A percentile compares a stretch with the other conserved stretches of the same genome.
Conservation (phyloP, 2,797 vertebrate species). For the Rhincodon typus region DNA sequence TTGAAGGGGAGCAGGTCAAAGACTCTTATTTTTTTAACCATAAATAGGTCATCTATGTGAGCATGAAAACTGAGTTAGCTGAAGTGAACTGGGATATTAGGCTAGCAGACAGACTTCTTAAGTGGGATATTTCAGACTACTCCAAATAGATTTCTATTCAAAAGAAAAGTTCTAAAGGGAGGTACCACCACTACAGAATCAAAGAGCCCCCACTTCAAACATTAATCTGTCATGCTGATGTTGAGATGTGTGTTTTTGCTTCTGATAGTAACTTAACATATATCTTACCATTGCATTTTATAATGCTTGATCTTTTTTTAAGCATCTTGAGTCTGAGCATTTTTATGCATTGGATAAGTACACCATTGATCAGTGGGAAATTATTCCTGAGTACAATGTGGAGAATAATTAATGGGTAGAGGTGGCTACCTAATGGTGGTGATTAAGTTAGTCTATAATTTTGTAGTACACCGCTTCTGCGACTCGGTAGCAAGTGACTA, state of each 20-base stretch:
- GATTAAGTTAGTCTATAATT: background rate
- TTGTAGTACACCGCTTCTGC: background rate
- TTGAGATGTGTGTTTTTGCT: background rate
- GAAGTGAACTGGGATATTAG: too few relatives aligned
- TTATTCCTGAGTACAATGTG: background rate
- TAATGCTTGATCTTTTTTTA: background rate
- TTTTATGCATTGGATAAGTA: background rate
- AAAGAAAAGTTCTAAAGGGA: background rate
- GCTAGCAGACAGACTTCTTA: too few relatives aligned
- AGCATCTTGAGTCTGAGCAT: background rate
- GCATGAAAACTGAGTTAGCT: too few relatives aligned
- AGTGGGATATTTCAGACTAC: too few relatives aligned
- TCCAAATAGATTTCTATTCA: too few relatives aligned
- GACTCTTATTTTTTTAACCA: too few relatives aligned
- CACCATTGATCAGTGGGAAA: background rate
- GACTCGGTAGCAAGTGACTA: background rate
- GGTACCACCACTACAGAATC: too few relatives aligned
- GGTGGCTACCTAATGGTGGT: background rate
- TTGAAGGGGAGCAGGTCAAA: too few relatives aligned
- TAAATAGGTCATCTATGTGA: too few relatives aligned
- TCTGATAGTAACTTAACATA: background rate
- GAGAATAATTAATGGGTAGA: background rate
- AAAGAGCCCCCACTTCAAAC: background rate
- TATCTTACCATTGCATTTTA: background rate
- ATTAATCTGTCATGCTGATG: background rate